Conservation (phyloP, 2,113 vertebrate genomes). For the Rhabdornis inornatus region DNA sequence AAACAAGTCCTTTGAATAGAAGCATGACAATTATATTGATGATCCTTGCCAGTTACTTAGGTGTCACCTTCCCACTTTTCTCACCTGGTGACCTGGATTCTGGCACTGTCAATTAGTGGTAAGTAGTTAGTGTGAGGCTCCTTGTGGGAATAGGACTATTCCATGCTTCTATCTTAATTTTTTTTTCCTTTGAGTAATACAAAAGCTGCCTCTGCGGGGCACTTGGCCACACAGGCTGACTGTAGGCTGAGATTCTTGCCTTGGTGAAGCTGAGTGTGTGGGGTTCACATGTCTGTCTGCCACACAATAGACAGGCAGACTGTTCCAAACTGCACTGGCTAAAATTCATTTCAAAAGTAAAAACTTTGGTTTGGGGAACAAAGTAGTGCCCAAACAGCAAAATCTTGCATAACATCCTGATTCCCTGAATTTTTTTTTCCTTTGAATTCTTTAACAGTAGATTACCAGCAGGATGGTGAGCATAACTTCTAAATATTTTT, state of each 20-base stretch:
- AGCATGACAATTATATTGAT: background rate
- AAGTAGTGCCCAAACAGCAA: background rate
- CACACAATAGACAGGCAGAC: background rate
- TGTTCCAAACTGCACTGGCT: background rate
- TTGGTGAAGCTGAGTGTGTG: background rate
- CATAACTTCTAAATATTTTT: background rate
- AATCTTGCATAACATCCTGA: background rate
- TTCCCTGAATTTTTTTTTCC: background rate
- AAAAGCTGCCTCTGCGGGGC: background rate
- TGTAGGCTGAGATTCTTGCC: background rate
- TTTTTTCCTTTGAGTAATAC: background rate
- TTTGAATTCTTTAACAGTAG: background rate
- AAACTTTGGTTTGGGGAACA: background rate
- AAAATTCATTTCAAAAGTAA: background rate
- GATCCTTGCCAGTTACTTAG: background rate
- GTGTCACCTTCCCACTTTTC: background rate
- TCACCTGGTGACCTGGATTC: background rate
- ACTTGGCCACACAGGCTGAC: background rate
- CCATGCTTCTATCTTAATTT: background rate
- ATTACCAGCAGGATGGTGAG: conserved; percentile 25
- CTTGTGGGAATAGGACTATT: background rate
- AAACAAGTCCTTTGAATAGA: background rate
- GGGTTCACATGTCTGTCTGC: background rate
- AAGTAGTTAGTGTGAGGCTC: background rate
- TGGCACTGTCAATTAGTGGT: background rate